Conservation (phyloP, 30 jellyfish, hydroid and myxozoan genomes). For the Mastigias papua region DNA sequence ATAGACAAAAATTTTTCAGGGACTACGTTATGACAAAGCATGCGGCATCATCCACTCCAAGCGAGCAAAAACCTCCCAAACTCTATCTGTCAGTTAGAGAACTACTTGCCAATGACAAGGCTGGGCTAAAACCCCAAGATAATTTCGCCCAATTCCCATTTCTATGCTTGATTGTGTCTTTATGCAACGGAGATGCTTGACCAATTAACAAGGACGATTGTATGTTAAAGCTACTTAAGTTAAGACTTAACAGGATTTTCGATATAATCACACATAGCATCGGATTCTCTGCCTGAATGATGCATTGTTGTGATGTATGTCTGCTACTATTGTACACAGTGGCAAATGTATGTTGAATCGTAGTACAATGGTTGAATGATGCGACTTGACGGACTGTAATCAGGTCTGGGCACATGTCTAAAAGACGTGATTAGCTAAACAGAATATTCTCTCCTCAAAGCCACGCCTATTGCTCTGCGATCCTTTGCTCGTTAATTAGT, state of each 20-base stretch:
- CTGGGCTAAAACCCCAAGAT: not conserved
- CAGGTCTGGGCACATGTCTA: not conserved
- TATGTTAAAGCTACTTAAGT: constrained; percentile 2
- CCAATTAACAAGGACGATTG: constrained; percentile 7
- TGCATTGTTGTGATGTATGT: not conserved
- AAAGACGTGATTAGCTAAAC: not conserved
- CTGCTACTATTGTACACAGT: not conserved
- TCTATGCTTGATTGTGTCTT: not conserved
- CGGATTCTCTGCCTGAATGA: not conserved
- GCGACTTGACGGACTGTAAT: not conserved
- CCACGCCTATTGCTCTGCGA: not conserved
- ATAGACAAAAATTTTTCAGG: too few species aligned
- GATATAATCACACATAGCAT: constrained; percentile 11
- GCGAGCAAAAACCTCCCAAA: too few species aligned
- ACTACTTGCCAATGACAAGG: too few species aligned
- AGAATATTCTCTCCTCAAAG: not conserved
- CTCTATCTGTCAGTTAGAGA: too few species aligned
- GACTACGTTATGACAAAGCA: too few species aligned
- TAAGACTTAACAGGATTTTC: constrained; percentile 27
- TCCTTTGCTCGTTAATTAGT: not conserved
- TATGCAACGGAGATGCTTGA: not conserved
- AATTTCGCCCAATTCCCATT: not conserved
- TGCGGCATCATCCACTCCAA: too few species aligned
- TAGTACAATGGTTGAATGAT: not conserved
- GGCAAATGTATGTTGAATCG: not conserved